These are phyloP conservation scores for Elanus axillaris DNA, from an alignment of 2,113 vertebrate species.

Conservation along the genomic window DNA sequence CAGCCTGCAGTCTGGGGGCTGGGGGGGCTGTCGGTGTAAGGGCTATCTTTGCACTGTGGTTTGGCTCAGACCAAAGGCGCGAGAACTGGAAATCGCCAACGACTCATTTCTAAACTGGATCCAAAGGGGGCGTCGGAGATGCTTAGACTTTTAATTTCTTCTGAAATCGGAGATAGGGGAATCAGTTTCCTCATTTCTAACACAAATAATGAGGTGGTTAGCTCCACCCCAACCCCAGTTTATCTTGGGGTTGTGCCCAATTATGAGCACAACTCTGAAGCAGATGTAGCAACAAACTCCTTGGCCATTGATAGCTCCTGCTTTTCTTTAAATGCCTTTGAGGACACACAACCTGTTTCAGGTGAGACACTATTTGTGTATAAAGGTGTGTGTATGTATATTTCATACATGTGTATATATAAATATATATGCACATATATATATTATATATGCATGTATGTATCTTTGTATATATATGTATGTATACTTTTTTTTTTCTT, in stretches of 20 bases:
- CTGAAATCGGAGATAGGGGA: not conserved
- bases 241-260: not conserved
- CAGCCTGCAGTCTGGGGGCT: not conserved
- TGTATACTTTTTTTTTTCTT: not conserved
- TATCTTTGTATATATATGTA: not conserved
- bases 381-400: not conserved
- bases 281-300: not conserved
- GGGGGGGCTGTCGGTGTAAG: not conserved
- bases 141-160: not conserved
- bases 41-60: not conserved
- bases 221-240: not conserved
- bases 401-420: not conserved
- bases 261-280: not conserved
- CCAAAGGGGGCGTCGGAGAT: not conserved
- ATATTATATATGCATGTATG: not conserved
- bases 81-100: not conserved
- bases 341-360: not conserved
- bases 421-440: not conserved
- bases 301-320: not conserved
- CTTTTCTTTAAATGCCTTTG: not conserved
- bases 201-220: constrained; percentile 1
- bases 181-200: not conserved
- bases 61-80: not conserved
- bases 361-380: not conserved
- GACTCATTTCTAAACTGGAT: not conserved